A percentile compares a stretch with the other conserved stretches of the same genome.
These are phyloP conservation scores for Campylomormyrus tamandua DNA, from an alignment of 2,113 vertebrate genomes.

Conservation along the genomic window DNA sequence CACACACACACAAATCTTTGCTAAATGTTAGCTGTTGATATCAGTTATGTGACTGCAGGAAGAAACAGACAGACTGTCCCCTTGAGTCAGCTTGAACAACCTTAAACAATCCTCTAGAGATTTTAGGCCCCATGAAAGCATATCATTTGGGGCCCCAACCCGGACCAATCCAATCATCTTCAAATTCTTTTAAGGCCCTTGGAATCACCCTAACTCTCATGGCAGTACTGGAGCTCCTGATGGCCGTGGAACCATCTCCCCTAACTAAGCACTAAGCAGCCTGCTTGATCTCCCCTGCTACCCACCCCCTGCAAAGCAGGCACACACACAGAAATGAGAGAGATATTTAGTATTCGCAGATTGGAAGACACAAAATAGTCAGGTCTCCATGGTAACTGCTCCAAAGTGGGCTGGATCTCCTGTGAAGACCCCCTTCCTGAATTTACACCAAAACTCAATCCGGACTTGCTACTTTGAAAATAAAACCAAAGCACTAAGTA, in stretches of 20 bases:
- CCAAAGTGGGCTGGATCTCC: constrained; percentile 35
- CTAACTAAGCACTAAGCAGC: not conserved
- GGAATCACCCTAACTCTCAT: not conserved
- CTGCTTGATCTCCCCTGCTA: not conserved
- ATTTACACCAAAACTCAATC: not conserved
- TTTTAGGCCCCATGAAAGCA: not conserved
- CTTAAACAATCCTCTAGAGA: not conserved
- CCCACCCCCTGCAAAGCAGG: not conserved
- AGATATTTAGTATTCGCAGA: constrained; percentile 36
- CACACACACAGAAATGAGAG: constrained; percentile 13
- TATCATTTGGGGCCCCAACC: not conserved
- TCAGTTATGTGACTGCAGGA: not conserved
- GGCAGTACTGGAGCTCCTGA: not conserved
- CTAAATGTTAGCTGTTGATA: not conserved
- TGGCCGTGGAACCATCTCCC: not conserved
- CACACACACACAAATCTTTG: not conserved
- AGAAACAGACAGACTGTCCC: not conserved
- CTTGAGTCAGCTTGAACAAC: not conserved
- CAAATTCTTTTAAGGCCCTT: not conserved
- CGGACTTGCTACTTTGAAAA: constrained; percentile 1
- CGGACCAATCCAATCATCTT: not conserved
- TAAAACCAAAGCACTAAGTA: not conserved
- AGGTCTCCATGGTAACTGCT: constrained; percentile 64
- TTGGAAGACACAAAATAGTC: constrained; percentile 36
- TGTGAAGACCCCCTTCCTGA: constrained; percentile 22